These are phyloP conservation scores for Tenthredo amoena DNA, from an alignment of 2,888 invertebrate genomes.

Conservation along the genomic window DNA sequence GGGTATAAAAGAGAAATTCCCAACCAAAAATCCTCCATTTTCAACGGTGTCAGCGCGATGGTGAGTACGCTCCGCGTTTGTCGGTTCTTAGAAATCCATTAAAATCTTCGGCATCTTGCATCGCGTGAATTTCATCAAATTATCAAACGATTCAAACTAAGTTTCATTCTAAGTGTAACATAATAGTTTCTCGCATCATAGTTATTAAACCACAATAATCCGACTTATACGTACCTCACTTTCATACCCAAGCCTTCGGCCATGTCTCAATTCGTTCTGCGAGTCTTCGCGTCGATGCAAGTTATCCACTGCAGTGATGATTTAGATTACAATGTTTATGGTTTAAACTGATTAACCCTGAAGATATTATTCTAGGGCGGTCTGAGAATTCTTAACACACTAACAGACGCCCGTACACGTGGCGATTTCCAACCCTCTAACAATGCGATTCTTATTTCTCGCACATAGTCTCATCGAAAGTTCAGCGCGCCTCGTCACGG, in stretches of 20 bases:
- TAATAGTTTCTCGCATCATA: slow-evolving; percentile 1
- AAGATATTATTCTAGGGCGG: slow-evolving; percentile 88
- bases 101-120: slow-evolving; percentile 55
- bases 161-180: neutral
- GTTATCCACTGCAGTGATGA: slow-evolving; percentile 80
- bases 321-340: slow-evolving; percentile 83
- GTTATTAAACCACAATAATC: neutral
- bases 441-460: neutral
- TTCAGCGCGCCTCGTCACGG: slow-evolving; percentile 99
- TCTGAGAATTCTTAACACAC: slow-evolving; percentile 79
- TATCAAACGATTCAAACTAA: neutral
- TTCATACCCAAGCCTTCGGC: neutral
- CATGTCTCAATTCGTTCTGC: neutral
- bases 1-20: slow-evolving; percentile 57
- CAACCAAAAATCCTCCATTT: slow-evolving; percentile 67
- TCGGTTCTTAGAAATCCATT: slow-evolving; percentile 56
- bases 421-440: slow-evolving; percentile 3
- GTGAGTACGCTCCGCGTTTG: slow-evolving; percentile 61
- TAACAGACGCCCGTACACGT: slow-evolving; percentile 46
- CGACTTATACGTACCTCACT: neutral
- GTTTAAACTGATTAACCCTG: slow-evolving; percentile 84
- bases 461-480: slow-evolving; percentile 96
- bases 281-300: slow-evolving; percentile 11
- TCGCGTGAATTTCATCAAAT: neutral
- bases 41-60: slow-evolving; percentile 64